Evolutionary conservation across 1,140 invertebrate species (phyloP).

Genomic region (Neoseiulus cucumeris): DNA sequence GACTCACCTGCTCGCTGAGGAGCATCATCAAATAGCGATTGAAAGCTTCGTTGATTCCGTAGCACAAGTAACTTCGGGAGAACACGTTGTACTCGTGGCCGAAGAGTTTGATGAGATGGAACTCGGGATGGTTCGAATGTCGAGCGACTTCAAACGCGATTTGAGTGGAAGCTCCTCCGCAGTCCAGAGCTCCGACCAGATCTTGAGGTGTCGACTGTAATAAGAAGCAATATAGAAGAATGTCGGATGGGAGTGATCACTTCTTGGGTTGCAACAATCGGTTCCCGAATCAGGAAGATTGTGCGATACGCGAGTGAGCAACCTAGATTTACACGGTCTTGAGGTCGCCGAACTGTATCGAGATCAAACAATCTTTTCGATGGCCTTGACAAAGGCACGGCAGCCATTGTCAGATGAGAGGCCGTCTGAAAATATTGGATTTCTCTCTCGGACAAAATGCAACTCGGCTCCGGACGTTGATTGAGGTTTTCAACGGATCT

Average conservation of each 20-base stretch:
- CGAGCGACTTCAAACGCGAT: slow-evolving; percentile 28
- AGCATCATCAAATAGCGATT: slow-evolving; percentile 22
- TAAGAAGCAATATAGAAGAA: background rate
- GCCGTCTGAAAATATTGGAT: too few species aligned
- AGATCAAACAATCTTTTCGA: too few species aligned
- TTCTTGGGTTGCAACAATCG: too few species aligned
- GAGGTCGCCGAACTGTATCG: too few species aligned
- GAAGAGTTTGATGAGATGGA: slow-evolving; percentile 25
- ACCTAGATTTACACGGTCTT: too few species aligned
- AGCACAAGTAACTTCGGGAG: slow-evolving; percentile 33
- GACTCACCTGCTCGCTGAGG: slow-evolving; percentile 2
- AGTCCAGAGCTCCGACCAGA: slow-evolving; percentile 30
- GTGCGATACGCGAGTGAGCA: background rate
- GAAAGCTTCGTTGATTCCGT: slow-evolving; percentile 30
- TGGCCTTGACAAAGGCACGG: too few species aligned
- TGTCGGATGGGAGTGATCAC: too few species aligned
- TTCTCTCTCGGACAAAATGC: too few species aligned
- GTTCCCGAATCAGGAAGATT: background rate
- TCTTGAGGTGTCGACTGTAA: slow-evolving; percentile 15
- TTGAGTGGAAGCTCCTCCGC: slow-evolving; percentile 37
- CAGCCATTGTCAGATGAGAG: too few species aligned
- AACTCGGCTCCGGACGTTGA: too few species aligned
- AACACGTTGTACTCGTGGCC: slow-evolving; percentile 28
- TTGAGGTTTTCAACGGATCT: too few species aligned
- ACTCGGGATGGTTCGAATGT: slow-evolving; percentile 14